Conservation (phyloP, 2,797 vertebrate genomes). For the Hybognathus amarus region DNA sequence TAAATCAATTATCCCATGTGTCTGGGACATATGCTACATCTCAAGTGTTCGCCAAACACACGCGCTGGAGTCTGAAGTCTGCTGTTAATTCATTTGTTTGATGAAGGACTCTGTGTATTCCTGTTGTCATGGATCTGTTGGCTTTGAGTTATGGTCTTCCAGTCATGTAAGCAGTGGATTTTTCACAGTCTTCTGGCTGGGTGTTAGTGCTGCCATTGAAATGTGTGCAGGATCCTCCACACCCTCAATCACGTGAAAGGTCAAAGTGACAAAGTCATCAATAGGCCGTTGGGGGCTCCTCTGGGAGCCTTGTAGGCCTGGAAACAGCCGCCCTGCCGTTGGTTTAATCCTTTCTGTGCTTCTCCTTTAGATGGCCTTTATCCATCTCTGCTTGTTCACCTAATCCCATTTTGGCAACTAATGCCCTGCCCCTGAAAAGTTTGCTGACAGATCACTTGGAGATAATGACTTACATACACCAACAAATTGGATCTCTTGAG, state of each 20-base stretch:
- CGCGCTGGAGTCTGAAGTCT: constrained; percentile 28
- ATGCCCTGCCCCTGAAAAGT: constrained; percentile 63
- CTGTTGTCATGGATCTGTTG: constrained; percentile 45
- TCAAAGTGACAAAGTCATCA: constrained; percentile 66
- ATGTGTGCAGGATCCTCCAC: constrained; percentile 57
- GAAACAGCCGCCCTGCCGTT: constrained; percentile 33
- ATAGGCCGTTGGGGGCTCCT: constrained; percentile 51
- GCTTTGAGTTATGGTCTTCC: constrained; percentile 49
- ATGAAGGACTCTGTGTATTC: constrained; percentile 47
- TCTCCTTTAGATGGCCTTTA: constrained; percentile 59
- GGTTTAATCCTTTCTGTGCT: constrained; percentile 51
- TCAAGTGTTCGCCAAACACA: constrained; percentile 45
- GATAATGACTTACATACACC: constrained; percentile 72
- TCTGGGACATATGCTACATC: constrained; percentile 52
- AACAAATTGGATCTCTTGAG: constrained; percentile 67
- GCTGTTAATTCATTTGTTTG: constrained; percentile 47
- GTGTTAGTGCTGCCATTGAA: constrained; percentile 43
- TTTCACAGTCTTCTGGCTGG: constrained; percentile 38
- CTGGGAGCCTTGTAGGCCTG: constrained; percentile 41
- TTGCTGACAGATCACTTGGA: constrained; percentile 64
- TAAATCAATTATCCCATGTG: constrained; percentile 60
- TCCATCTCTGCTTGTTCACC: constrained; percentile 60
- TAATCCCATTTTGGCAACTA: constrained; percentile 69
- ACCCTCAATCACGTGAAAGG: constrained; percentile 64
- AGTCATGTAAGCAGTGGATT: constrained; percentile 48